Percentiles rank a stretch among this genome's conserved stretches.
phyloP scores from a whole-genome alignment of 2,113 vertebrate genomes.

The Petrocephalus zakoni region DNA sequence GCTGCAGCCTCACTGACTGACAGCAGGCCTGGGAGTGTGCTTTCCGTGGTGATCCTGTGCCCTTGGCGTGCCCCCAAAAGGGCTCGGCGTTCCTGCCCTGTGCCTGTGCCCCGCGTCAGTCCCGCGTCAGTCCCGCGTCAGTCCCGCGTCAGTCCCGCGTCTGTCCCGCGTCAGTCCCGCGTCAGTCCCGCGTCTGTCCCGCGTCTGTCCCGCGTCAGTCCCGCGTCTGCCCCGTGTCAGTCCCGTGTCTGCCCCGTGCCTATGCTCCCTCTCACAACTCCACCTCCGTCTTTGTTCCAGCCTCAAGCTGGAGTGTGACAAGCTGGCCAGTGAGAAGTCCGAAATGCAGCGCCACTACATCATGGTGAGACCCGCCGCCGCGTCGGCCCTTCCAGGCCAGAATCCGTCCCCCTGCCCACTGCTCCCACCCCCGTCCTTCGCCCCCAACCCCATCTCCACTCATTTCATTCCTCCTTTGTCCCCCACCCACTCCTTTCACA shows the following conservation, averaged over 20 bases:
- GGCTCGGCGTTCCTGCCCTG: too few species aligned
- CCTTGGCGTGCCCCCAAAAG: background rate
- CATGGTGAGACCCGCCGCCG: constrained; percentile 71
- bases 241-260: too few species aligned
- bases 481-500: background rate
- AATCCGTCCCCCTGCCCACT: background rate
- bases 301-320: constrained; percentile 96
- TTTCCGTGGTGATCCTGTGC: background rate
- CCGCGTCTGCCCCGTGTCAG: too few species aligned
- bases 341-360: constrained; percentile 99
- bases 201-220: too few species aligned
- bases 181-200: too few species aligned
- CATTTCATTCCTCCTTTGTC: background rate
- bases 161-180: too few species aligned
- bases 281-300: constrained; percentile 49
- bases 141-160: too few species aligned
- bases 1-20: background rate
- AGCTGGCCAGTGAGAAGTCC: constrained; percentile 94
- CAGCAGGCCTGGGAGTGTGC: background rate
- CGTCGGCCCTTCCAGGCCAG: background rate
- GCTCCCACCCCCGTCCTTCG: background rate
- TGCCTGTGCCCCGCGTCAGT: too few species aligned
- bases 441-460: too few species aligned
- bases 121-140: too few species aligned
- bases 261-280: background rate